A percentile compares a stretch with the other conserved stretches of the same genome.
These are phyloP conservation scores for Lepidonotus clava DNA, from an alignment of 2,888 invertebrate genomes.

Conservation along the genomic window DNA sequence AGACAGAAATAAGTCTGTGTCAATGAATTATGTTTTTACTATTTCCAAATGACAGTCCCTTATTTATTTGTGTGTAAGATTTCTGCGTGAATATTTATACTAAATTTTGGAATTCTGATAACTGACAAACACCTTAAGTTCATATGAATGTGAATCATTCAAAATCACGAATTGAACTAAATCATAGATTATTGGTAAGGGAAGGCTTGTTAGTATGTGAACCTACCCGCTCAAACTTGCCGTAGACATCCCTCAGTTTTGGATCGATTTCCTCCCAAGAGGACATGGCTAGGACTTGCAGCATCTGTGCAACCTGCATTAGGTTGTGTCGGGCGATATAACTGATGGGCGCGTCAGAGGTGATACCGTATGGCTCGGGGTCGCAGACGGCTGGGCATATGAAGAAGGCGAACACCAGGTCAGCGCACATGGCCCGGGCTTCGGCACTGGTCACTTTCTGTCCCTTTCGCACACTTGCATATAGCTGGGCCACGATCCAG, in stretches of 20 bases:
- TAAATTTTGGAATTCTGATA: too few species aligned
- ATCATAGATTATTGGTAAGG: background rate
- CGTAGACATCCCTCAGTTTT: conserved; percentile 88
- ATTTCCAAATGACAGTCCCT: too few species aligned
- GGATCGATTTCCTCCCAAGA: conserved; percentile 90
- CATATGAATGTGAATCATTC: background rate
- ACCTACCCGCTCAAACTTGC: conserved; percentile 86
- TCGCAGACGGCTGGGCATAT: conserved; percentile 98
- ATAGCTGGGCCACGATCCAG: conserved; percentile 94
- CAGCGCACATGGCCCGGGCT: conserved; percentile 88
- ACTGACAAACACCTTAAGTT: background rate
- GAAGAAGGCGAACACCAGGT: conserved; percentile 94
- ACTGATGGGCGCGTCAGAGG: conserved; percentile 93
- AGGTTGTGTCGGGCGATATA: conserved; percentile 92
- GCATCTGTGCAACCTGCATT: conserved; percentile 80
- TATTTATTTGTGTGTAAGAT: too few species aligned
- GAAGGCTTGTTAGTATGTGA: background rate
- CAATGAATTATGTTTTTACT: too few species aligned
- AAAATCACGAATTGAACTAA: background rate
- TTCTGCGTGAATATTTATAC: too few species aligned
- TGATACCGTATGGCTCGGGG: conserved; percentile 95
- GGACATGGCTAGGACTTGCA: conserved; percentile 93
- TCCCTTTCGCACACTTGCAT: conserved; percentile 81
- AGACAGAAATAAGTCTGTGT: too few species aligned
- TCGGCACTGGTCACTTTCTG: conserved; percentile 75